Percentiles rank a stretch among this genome's conserved stretches.
These are phyloP conservation scores for Petaurus breviceps DNA, from an alignment of 2,113 vertebrate genomes.

Conservation along the genomic window DNA sequence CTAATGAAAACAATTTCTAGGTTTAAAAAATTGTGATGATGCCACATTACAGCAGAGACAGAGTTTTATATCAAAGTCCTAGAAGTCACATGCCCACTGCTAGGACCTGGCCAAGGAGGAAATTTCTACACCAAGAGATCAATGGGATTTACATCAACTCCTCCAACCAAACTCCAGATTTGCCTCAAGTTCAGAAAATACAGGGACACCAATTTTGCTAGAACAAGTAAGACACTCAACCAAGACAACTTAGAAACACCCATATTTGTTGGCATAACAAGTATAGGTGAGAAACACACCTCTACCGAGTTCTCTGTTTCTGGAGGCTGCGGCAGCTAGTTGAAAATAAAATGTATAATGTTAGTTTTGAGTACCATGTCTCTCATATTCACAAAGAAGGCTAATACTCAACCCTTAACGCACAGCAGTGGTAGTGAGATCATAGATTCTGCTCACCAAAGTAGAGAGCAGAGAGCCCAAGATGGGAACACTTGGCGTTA, in stretches of 20 bases:
- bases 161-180: not conserved
- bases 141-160: not conserved
- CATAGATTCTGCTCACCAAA: not conserved
- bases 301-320: constrained; percentile 91
- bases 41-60: not conserved
- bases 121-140: not conserved
- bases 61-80: not conserved
- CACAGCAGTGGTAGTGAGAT: constrained; percentile 3
- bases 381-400: constrained; percentile 67
- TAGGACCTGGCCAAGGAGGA: not conserved
- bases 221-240: constrained; percentile 69
- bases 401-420: constrained; percentile 70
- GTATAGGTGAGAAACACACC: constrained; percentile 91
- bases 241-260: constrained; percentile 78
- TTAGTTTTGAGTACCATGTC: constrained; percentile 75
- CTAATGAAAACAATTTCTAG: not conserved
- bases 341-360: constrained; percentile 87
- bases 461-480: not conserved
- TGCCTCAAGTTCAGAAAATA: not conserved
- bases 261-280: constrained; percentile 81
- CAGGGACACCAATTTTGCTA: constrained; percentile 60
- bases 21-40: not conserved
- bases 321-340: constrained; percentile 92
- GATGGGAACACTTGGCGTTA: not conserved
- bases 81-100: not conserved